These are phyloP conservation scores for Andrena bucephala DNA, from an alignment of 2,888 invertebrate genomes.

Conservation along the genomic window DNA sequence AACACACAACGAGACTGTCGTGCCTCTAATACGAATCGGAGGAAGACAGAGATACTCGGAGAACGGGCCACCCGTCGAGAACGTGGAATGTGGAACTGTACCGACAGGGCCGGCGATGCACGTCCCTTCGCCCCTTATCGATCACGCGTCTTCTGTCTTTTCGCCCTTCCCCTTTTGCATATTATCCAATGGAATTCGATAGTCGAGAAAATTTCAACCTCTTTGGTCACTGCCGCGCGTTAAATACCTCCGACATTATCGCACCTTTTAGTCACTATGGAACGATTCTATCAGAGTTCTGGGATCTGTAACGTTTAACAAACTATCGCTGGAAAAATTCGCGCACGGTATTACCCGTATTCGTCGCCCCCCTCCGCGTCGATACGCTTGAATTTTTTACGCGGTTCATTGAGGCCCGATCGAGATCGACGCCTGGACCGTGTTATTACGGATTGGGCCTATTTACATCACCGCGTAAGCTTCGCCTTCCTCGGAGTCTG, in stretches of 20 bases:
- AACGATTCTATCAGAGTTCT: too few species aligned
- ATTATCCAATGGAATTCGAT: background rate
- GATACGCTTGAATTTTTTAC: background rate
- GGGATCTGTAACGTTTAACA: too few species aligned
- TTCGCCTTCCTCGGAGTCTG: background rate
- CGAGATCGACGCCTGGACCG: background rate
- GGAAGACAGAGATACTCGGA: constrained; percentile 74
- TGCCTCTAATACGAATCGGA: constrained; percentile 69
- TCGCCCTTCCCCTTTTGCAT: background rate
- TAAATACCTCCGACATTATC: too few species aligned
- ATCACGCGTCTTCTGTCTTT: constrained; percentile 17
- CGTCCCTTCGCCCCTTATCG: constrained; percentile 63
- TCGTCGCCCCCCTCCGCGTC: background rate
- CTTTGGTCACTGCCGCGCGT: too few species aligned
- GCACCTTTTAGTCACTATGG: too few species aligned
- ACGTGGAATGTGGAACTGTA: constrained; percentile 84
- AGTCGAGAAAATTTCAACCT: background rate
- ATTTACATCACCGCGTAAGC: constrained; percentile 10
- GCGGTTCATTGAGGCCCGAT: background rate
- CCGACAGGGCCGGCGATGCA: constrained; percentile 74
- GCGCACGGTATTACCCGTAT: too few species aligned
- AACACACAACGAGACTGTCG: constrained; percentile 79
- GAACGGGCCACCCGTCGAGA: constrained; percentile 82
- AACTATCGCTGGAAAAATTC: too few species aligned
- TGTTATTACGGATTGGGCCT: constrained; percentile 2